Evolutionary conservation across 2,113 vertebrate species (phyloP).

Genomic region (Spea bombifrons): DNA sequence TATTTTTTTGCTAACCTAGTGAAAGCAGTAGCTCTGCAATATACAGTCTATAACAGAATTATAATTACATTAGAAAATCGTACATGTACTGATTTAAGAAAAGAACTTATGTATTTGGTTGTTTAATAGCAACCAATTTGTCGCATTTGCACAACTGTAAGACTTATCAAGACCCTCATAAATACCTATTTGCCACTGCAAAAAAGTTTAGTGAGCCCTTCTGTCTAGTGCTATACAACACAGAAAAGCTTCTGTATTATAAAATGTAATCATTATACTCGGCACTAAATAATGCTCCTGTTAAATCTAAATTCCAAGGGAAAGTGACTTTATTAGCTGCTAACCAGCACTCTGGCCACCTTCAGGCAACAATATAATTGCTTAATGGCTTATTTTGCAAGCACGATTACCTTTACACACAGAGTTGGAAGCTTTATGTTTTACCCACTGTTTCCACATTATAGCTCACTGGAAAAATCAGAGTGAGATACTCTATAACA

Average conservation of each 20-base stretch:
- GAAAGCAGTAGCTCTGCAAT: not conserved
- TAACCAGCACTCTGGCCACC: conserved; percentile 18
- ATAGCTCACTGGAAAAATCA: conserved; percentile 16
- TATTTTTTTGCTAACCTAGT: no score
- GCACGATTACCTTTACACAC: conserved; percentile 20
- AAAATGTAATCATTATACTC: conserved; percentile 6
- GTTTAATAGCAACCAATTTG: not conserved
- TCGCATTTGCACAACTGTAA: not conserved
- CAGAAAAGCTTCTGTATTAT: conserved; percentile 13
- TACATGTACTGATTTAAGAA: not conserved
- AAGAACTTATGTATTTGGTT: not conserved
- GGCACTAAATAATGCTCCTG: not conserved
- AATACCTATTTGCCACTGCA: conserved; percentile 8
- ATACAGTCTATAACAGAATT: not conserved
- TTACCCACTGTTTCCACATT: conserved; percentile 12
- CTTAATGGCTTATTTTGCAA: conserved; percentile 16
- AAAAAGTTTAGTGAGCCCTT: conserved; percentile 1
- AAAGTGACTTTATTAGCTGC: conserved; percentile 30
- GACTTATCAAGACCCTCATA: conserved; percentile 6
- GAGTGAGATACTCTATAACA: conserved; percentile 9
- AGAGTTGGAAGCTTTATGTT: conserved; percentile 7
- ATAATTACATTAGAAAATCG: not conserved
- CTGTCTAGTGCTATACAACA: conserved; percentile 9
- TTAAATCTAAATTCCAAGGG: conserved; percentile 5
- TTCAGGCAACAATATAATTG: conserved; percentile 35